phyloP scores from a whole-genome alignment of 2,888 invertebrate species.

The Lissonota sp. region DNA sequence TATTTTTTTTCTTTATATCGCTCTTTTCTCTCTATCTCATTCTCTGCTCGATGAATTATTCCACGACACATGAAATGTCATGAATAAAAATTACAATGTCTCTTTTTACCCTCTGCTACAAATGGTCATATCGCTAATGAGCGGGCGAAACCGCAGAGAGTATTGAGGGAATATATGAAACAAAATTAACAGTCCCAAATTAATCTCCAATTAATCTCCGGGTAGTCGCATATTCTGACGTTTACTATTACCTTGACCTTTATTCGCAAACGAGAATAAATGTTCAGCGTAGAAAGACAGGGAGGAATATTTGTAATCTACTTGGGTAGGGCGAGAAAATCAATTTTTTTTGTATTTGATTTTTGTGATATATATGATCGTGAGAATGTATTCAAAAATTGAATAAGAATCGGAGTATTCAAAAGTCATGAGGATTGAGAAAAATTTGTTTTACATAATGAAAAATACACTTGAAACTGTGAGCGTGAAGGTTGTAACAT shows the following conservation, averaged over 20 bases:
- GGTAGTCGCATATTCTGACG: background rate
- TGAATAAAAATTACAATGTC: slow-evolving; percentile 48
- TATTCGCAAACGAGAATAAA: background rate
- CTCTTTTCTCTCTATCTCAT: slow-evolving; percentile 10
- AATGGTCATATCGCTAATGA: slow-evolving; percentile 53
- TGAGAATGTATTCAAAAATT: too few species aligned
- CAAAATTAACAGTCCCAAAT: too few species aligned
- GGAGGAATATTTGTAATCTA: too few species aligned
- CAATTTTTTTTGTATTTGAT: too few species aligned
- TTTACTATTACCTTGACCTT: slow-evolving; percentile 44
- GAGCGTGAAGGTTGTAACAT: too few species aligned
- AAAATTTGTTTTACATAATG: too few species aligned
- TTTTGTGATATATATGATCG: too few species aligned
- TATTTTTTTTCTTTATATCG: background rate
- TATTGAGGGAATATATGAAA: background rate
- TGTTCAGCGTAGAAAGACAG: slow-evolving; percentile 1
- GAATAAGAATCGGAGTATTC: too few species aligned
- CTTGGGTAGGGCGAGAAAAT: too few species aligned
- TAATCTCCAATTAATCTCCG: background rate
- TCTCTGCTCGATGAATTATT: background rate
- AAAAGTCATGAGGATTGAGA: too few species aligned
- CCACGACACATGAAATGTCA: slow-evolving; percentile 37
- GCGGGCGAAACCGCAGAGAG: slow-evolving; percentile 8
- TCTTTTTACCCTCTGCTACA: slow-evolving; percentile 45
- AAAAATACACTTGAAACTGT: too few species aligned